Evolutionary conservation across 2,797 vertebrate genomes (phyloP).

Genomic region (Heteromormyrus szaboi): DNA sequence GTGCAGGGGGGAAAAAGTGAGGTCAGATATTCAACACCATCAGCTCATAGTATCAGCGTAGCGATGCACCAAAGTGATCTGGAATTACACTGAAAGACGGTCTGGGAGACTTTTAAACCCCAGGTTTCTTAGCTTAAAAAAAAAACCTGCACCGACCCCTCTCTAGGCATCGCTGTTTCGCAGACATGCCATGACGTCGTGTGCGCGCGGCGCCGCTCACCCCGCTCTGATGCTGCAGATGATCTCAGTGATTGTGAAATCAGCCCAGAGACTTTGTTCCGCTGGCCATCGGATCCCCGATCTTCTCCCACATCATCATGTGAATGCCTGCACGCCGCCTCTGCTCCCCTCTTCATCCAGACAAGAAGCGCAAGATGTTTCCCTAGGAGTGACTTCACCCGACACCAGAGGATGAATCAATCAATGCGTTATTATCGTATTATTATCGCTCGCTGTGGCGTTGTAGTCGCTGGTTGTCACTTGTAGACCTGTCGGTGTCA

Average conservation of each 20-base stretch:
- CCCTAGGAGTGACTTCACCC: not conserved
- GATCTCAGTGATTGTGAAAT: not conserved
- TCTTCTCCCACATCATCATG: not conserved
- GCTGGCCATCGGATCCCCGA: not conserved
- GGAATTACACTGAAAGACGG: not conserved
- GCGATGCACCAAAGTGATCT: not conserved
- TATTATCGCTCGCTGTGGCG: not conserved
- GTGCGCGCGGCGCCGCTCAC: not conserved
- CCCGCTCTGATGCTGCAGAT: not conserved
- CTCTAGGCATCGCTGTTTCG: not conserved
- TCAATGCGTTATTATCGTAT: not conserved
- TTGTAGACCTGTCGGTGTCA: not conserved
- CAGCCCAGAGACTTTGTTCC: not conserved
- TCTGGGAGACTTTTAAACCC: not conserved
- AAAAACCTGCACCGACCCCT: not conserved
- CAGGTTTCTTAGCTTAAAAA: not conserved
- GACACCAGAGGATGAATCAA: not conserved
- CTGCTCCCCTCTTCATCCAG: not conserved
- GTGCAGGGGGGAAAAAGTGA: slow-evolving; percentile 59
- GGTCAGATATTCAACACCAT: slow-evolving; percentile 63
- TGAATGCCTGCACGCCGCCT: not conserved
- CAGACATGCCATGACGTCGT: not conserved
- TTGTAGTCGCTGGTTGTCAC: not conserved
- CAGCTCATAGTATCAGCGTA: slow-evolving; percentile 41
- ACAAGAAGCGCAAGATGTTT: not conserved